These are phyloP conservation scores for Leptocoma aspasia DNA, from an alignment of 2,113 vertebrate species.

Conservation along the genomic window DNA sequence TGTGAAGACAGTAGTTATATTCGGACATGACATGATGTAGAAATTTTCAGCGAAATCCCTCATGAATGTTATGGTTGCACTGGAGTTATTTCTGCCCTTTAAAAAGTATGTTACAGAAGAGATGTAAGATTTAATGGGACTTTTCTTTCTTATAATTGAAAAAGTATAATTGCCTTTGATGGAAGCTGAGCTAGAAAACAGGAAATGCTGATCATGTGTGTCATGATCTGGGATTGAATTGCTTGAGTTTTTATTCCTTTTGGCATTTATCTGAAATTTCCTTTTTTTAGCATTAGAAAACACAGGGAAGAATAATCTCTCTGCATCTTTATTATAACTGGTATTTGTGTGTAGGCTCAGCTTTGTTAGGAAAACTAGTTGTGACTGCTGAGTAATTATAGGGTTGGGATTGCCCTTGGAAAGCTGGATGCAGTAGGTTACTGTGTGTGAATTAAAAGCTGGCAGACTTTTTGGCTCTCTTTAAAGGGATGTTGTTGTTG, in stretches of 20 bases:
- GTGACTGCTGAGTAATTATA: constrained; percentile 15
- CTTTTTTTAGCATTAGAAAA: not conserved
- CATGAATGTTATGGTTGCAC: not conserved
- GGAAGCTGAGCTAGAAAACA: not conserved
- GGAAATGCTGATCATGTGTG: not conserved
- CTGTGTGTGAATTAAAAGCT: not conserved
- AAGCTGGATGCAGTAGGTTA: not conserved
- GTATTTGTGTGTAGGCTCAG: not conserved
- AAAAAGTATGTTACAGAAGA: not conserved
- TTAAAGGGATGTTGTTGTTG: not conserved
- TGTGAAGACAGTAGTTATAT: not conserved
- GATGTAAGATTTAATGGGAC: not conserved
- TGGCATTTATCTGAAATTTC: not conserved
- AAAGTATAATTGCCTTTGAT: not conserved
- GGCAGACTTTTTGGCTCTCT: not conserved
- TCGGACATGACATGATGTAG: not conserved
- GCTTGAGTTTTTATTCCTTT: not conserved
- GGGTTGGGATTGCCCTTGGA: constrained; percentile 12
- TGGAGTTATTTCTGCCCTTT: not conserved
- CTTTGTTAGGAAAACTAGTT: constrained; percentile 1
- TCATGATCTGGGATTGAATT: not conserved
- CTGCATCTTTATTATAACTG: not conserved
- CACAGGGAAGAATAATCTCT: not conserved
- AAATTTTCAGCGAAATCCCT: not conserved
- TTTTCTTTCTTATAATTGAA: not conserved